These are phyloP conservation scores for Lepidurus packardi DNA, from an alignment of 1,140 invertebrate species.

Conservation along the genomic window DNA sequence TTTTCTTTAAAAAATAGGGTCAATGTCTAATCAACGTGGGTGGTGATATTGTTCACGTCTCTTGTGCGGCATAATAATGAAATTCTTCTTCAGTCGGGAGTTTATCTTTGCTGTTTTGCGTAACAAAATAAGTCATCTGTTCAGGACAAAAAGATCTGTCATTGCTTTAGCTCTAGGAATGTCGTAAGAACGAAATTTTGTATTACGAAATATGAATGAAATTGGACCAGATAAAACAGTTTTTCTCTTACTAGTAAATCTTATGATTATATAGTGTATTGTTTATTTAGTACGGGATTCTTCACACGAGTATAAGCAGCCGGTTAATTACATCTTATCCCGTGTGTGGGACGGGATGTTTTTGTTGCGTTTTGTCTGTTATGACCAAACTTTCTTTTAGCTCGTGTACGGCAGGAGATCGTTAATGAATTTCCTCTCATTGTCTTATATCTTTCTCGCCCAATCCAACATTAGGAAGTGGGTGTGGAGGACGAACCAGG, in stretches of 20 bases:
- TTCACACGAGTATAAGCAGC: no score
- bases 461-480: no score
- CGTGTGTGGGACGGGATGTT: no score
- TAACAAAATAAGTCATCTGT: not conserved
- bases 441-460: not conserved
- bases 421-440: not conserved
- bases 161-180: not conserved
- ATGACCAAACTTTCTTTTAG: no score
- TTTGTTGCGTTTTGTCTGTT: no score
- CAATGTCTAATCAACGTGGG: conserved; percentile 92
- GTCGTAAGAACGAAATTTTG: no score
- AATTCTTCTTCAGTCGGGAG: not conserved
- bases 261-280: no score
- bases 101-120: not conserved
- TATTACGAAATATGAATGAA: no score
- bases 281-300: no score
- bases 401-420: not conserved
- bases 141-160: conserved; percentile 25
- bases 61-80: conserved; percentile 44
- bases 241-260: no score
- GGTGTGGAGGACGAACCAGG: not conserved
- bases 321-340: no score
- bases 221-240: no score
- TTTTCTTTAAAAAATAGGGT: conserved; percentile 53
- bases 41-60: conserved; percentile 80